Evolutionary conservation across 2,888 invertebrate genomes (phyloP).

Genomic region (Scrobipalpa costella): DNA sequence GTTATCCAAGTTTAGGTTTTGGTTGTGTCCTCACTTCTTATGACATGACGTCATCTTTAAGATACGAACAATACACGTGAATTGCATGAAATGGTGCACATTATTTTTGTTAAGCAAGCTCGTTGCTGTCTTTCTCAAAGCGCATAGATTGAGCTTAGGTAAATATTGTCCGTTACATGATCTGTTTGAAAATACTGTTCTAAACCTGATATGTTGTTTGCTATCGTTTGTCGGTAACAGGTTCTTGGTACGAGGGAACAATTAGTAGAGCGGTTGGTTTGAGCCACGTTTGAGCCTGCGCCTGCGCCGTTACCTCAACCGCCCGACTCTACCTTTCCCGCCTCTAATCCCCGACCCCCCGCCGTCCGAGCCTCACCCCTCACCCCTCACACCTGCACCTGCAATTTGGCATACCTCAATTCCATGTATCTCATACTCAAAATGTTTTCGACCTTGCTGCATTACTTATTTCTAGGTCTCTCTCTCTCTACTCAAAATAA

Average conservation of each 20-base stretch:
- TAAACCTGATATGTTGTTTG: neutral
- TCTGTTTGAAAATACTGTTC: neutral
- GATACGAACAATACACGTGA: too few relatives aligned
- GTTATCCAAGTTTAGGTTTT: too few relatives aligned
- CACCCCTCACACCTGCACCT: neutral
- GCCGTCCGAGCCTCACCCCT: neutral
- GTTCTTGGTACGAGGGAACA: slow-evolving; percentile 2
- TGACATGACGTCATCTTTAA: too few relatives aligned
- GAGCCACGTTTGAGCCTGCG: neutral
- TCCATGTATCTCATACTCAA: neutral
- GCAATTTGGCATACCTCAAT: neutral
- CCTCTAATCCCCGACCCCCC: neutral
- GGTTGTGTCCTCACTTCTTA: too few relatives aligned
- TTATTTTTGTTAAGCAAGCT: too few relatives aligned
- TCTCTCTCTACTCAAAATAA: neutral
- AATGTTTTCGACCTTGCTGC: neutral
- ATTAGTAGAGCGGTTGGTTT: neutral
- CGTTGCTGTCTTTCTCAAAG: neutral
- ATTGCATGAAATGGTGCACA: too few relatives aligned
- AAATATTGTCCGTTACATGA: neutral
- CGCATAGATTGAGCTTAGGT: neutral
- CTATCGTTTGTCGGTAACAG: neutral
- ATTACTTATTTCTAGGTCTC: neutral
- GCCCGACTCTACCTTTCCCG: neutral
- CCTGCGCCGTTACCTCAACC: neutral